phyloP scores from a whole-genome alignment of 2,113 vertebrate species.

The Crypturellus undulatus region DNA sequence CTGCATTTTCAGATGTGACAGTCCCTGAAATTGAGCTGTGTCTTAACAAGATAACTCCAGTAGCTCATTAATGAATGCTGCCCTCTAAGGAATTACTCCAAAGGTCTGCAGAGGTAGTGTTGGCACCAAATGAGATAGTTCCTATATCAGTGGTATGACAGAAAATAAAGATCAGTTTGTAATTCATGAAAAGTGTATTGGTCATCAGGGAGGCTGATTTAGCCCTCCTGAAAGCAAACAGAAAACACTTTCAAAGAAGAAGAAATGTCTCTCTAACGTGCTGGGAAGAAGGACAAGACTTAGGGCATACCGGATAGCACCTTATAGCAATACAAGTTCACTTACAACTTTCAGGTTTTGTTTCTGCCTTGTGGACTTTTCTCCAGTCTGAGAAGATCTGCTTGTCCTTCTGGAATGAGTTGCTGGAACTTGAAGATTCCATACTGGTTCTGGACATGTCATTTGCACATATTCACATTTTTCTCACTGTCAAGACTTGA shows the following conservation, averaged over 20 bases:
- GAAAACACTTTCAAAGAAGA: not conserved
- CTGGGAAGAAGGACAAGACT: not conserved
- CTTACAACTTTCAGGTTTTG: not conserved
- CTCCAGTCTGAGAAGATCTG: not conserved
- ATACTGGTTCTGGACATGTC: not conserved
- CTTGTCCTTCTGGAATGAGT: not conserved
- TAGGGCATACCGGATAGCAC: not conserved
- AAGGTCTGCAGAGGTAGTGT: not conserved
- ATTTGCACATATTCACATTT: not conserved
- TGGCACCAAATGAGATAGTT: not conserved
- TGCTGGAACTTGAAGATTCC: not conserved
- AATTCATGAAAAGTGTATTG: slow-evolving; percentile 38
- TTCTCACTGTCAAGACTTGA: not conserved
- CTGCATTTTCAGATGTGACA: not conserved
- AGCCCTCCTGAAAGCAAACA: not conserved
- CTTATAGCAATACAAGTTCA: not conserved
- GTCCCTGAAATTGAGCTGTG: not conserved
- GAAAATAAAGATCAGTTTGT: slow-evolving; percentile 7
- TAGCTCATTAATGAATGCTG: slow-evolving; percentile 4
- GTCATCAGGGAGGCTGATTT: not conserved
- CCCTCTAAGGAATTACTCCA: not conserved
- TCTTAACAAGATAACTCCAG: slow-evolving; percentile 15
- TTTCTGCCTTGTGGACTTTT: not conserved
- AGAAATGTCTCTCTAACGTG: not conserved
- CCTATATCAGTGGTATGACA: not conserved